Base-by-base conservation (phyloP, 2,797 vertebrate genomes). In the Enteromius radiatus region DNA sequence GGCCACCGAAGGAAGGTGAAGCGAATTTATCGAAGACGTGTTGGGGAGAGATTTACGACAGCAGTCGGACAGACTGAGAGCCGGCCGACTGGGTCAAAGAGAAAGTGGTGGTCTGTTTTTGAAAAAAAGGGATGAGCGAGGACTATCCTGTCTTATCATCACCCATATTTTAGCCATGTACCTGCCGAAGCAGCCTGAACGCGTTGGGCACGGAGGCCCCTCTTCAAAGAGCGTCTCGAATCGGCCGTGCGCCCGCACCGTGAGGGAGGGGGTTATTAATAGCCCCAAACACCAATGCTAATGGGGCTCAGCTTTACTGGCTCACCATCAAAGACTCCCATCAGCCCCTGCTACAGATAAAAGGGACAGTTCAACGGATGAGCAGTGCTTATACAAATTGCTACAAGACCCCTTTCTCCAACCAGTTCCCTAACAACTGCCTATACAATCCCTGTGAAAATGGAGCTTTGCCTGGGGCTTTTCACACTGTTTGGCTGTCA, bases 281-380 rank as follows among this genome's bases (percentile, higher is more conserved):
- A 91, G 90, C 85, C 54, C 80, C 36, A 82, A 85, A 91, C 84
- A 89, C 86, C 86, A 86, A 85, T 85, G 76, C 85, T 90, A 91
- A 94, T 89, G 84, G 69, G 88, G 86, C 87, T 89, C 92, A 92
- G 89, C 73, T 86, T 77, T 73, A 81, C 83, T 90, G 89, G 89
- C 89, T 84, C 26, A n/a, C 81, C 84, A 84, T 89, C 83, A 89
- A 89, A 89, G 88, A 63, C 82, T 78, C 82, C 76, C 78, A 85
- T 86, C 71, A 80, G 74, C 63, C 85, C 76, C 67, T 61, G 76
- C 83, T 83, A 80, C 82, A 85, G 81, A 87, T 88, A 84, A 90
- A 87, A 87, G 82, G 47, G 33, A 28, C 67, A 43, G 80, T 79
- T 68, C 77, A 73, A 63, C 33, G 74, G 71, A 86, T 75, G 65